Evolutionary conservation across 2,888 invertebrate genomes (phyloP), one percentile per base, ranked within the genome.

Genomic region (Dromius quadrimaculatus): DNA sequence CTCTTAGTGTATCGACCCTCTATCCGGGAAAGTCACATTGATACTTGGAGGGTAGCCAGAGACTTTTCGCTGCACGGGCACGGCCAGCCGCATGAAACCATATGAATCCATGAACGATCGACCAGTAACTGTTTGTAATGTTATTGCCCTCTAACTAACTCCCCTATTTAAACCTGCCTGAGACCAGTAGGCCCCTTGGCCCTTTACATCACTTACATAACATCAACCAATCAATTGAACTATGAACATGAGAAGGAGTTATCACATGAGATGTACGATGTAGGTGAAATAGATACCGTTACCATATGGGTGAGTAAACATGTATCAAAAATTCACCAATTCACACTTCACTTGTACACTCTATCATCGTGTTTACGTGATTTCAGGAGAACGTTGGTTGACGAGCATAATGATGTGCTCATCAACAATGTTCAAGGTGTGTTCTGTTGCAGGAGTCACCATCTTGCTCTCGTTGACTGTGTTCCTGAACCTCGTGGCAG

Each of bases 391-490:
- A 11, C 23, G 6, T n/a, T 6, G 6, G 28, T 54, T 47, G 47
- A n/a, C 15, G 15, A 5, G 19, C 47, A 13, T 47, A 32, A 32
- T 32, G 6, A 32, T 57, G 72, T 57, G 74, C 70, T n/a, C 72
- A 38, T 76, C 79, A 78, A 81, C 81, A 80, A 73, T 83, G 85
- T 85, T 86, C 85, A 87, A 84, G 81, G 80, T 87, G 81, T 87
- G 84, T 87, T 87, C 87, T 90, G 88, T 93, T 93, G 86, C 93
- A 97, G 97, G 97, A 89, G 96, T 97, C 88, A 97, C 97, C 88
- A 97, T 97, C 88, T 93, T 97, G 87, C 95, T 98, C 85, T 98
- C 98, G 86, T 93, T 98, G 90, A 98, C 97, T 89, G 97, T 98
- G 89, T 98, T 98, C 90, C 94, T 98, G 89, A 95, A 98, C 89